Percentiles rank a stretch among this genome's conserved stretches.
Conservation (phyloP, 1,140 invertebrate genomes). For the Chlorops oryzae region DNA sequence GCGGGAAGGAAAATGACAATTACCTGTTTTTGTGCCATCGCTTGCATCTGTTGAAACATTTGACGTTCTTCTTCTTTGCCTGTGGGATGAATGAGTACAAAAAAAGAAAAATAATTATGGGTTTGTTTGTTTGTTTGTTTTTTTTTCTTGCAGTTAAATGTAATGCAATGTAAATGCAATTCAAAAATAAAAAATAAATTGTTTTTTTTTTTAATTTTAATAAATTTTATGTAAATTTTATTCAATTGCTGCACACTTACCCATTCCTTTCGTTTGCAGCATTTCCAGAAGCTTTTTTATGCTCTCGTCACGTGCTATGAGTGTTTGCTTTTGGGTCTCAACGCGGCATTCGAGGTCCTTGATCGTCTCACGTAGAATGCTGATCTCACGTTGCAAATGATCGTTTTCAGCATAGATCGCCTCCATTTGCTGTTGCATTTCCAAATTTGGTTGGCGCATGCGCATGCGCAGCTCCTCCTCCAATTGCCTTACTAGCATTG, state of each 20-base stretch:
- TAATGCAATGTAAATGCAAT: background rate
- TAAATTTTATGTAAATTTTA: background rate
- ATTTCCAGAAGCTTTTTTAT: conserved; percentile 98
- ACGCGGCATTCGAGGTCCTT: conserved; percentile 94
- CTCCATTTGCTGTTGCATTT: conserved; percentile 88
- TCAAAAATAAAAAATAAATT: background rate
- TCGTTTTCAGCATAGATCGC: conserved; percentile 89
- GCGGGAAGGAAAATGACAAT: conserved; percentile 48
- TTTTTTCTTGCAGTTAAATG: background rate
- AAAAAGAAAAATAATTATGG: conserved; percentile 12
- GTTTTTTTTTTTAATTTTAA: background rate
- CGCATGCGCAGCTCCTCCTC: conserved; percentile 84
- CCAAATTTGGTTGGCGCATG: conserved; percentile 78
- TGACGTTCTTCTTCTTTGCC: conserved; percentile 90
- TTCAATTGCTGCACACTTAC: conserved; percentile 54
- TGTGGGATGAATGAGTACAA: conserved; percentile 42
- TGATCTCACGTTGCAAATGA: conserved; percentile 88
- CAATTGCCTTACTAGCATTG: conserved; percentile 85
- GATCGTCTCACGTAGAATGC: conserved; percentile 89
- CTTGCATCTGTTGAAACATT: conserved; percentile 94
- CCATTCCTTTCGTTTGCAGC: conserved; percentile 94
- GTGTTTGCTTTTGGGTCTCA: conserved; percentile 96
- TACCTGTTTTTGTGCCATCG: conserved; percentile 93
- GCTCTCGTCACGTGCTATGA: conserved; percentile 91
- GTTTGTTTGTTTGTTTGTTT: background rate